phyloP scores from a whole-genome alignment of 2,888 invertebrate species.

The Aphodius granarius region DNA sequence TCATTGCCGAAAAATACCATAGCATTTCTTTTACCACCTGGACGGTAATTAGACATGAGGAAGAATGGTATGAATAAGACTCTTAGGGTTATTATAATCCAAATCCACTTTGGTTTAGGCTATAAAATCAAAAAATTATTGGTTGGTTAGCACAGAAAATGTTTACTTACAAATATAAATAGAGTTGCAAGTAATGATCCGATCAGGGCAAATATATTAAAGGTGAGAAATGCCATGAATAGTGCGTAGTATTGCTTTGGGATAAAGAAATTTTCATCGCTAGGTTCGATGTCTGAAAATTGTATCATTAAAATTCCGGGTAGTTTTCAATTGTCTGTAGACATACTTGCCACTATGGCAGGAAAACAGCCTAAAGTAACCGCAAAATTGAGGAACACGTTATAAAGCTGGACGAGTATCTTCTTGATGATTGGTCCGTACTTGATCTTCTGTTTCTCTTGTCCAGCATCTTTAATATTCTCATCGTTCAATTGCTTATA shows the following conservation, averaged over 20 bases:
- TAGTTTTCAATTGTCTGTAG: conserved; percentile 9
- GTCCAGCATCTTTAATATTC: conserved; percentile 44
- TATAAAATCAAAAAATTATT: too few relatives aligned
- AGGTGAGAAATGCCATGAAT: conserved; percentile 89
- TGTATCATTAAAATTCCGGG: background rate
- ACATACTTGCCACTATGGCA: conserved; percentile 74
- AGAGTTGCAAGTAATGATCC: conserved; percentile 85
- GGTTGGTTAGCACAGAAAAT: too few relatives aligned
- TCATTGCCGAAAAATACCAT: conserved; percentile 78
- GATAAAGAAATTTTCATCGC: conserved; percentile 59
- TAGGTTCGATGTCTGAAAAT: conserved; percentile 58
- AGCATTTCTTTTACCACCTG: conserved; percentile 57
- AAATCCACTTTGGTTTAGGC: conserved; percentile 80
- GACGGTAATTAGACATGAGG: conserved; percentile 85
- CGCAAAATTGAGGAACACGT: conserved; percentile 91
- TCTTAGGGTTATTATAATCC: conserved; percentile 71
- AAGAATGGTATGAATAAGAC: conserved; percentile 85
- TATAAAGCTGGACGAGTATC: conserved; percentile 81
- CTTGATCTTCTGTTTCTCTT: conserved; percentile 57
- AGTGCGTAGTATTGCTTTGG: conserved; percentile 64
- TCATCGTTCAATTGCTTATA: background rate
- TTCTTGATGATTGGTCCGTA: conserved; percentile 72
- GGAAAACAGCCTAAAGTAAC: conserved; percentile 90
- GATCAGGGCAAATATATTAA: conserved; percentile 90
- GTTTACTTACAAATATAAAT: conserved; percentile 69